These are phyloP conservation scores for Oostethus manadensis DNA, from an alignment of 2,113 vertebrate species.

Conservation along the genomic window DNA sequence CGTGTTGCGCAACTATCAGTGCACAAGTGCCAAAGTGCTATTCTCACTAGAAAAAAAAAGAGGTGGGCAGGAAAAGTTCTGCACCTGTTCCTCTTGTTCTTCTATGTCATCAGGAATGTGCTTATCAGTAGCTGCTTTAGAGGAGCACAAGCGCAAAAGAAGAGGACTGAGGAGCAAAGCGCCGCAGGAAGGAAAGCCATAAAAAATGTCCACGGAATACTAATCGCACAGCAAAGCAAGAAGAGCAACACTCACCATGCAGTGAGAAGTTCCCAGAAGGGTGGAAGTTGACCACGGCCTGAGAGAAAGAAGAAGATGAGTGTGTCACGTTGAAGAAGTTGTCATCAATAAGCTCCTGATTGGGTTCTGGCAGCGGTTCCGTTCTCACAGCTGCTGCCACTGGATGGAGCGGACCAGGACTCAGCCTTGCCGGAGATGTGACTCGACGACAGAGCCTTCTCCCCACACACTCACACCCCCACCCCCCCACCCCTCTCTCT, in stretches of 20 bases:
- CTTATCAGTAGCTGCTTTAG: not conserved
- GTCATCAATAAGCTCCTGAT: not conserved
- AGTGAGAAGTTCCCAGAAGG: not conserved
- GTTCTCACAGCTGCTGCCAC: not conserved
- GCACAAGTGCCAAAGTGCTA: not conserved
- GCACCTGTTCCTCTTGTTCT: no score
- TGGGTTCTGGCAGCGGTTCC: not conserved
- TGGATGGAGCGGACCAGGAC: constrained; percentile 11
- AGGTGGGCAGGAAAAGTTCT: not conserved
- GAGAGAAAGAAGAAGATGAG: not conserved
- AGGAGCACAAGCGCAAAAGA: not conserved
- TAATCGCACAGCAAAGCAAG: not conserved
- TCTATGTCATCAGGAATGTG: not conserved
- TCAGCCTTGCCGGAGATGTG: constrained; percentile 44
- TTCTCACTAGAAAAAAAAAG: not conserved
- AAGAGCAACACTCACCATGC: not conserved
- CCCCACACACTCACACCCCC: not conserved
- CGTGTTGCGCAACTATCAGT: not conserved
- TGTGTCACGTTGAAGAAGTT: not conserved
- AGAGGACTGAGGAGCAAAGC: not conserved
- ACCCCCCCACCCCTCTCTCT: constrained; percentile 1
- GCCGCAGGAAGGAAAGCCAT: not conserved
- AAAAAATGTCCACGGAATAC: not conserved
- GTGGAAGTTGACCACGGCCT: not conserved
- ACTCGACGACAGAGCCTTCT: not conserved